These are phyloP conservation scores for Cyprinodon brontotheroides DNA, from an alignment of 2,113 vertebrate genomes.

Conservation along the genomic window DNA sequence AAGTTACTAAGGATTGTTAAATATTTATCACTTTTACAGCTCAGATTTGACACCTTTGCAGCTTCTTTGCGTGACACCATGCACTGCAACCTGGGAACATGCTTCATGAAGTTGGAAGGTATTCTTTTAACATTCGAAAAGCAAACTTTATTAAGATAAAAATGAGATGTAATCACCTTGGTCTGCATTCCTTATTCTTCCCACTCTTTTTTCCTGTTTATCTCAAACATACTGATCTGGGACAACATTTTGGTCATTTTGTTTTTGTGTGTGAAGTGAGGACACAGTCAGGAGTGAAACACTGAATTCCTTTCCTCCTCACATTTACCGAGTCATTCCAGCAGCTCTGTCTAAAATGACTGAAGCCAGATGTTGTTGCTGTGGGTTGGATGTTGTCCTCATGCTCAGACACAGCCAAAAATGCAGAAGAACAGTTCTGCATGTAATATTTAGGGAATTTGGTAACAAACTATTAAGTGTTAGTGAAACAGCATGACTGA, in stretches of 20 bases:
- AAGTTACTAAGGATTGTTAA: no score
- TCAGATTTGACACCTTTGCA: not conserved
- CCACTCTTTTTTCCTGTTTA: conserved; percentile 42
- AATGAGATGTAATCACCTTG: conserved; percentile 14
- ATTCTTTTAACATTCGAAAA: not conserved
- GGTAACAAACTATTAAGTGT: conserved; percentile 31
- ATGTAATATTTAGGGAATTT: conserved; percentile 36
- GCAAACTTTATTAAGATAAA: not conserved
- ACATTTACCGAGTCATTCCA: conserved; percentile 50
- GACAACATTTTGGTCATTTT: not conserved
- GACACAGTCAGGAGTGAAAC: conserved; percentile 45
- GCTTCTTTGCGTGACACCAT: not conserved
- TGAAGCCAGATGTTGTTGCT: conserved; percentile 46
- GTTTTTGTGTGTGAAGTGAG: conserved; percentile 37
- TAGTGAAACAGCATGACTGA: conserved; percentile 50
- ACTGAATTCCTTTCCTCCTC: conserved; percentile 51
- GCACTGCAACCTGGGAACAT: not conserved
- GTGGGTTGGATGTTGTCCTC: conserved; percentile 16
- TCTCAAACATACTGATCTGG: conserved; percentile 75
- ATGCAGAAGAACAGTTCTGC: conserved; percentile 38
- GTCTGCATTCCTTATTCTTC: not conserved
- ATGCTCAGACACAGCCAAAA: conserved; percentile 43
- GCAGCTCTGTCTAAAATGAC: conserved; percentile 49
- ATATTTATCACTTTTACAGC: not conserved
- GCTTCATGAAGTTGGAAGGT: not conserved